phyloP scores from a whole-genome alignment of 2,113 vertebrate species.

The Sigmodon hispidus region DNA sequence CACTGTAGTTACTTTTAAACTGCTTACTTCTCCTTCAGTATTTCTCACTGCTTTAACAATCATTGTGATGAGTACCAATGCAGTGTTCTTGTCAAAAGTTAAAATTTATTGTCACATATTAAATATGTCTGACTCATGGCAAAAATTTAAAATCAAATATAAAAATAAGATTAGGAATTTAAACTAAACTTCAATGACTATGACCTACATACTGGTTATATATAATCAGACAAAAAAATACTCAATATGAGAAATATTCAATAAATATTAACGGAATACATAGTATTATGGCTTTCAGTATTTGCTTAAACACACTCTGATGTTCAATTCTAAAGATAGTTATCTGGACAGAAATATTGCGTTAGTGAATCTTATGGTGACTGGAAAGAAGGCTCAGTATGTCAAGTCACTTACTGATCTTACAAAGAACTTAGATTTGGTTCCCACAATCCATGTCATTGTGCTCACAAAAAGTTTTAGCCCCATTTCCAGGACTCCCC shows the following conservation, averaged over 20 bases:
- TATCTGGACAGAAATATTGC: not conserved
- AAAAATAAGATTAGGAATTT: not conserved
- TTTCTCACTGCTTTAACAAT: not conserved
- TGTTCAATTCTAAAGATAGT: not conserved
- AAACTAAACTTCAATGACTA: not conserved
- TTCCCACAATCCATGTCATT: not conserved
- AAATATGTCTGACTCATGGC: not conserved
- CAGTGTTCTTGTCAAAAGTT: not conserved
- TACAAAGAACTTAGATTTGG: not conserved
- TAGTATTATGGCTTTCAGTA: not conserved
- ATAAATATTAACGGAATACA: conserved; percentile 1
- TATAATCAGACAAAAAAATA: too few species aligned
- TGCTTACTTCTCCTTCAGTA: not conserved
- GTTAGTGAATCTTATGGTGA: not conserved
- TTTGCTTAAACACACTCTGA: not conserved
- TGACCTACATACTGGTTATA: not conserved
- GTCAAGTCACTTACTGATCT: not conserved
- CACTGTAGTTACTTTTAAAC: not conserved
- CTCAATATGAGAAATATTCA: not conserved
- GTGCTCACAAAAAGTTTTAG: not conserved
- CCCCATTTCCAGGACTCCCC: not conserved
- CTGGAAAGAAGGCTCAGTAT: not conserved
- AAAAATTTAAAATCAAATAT: not conserved
- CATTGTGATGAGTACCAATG: not conserved
- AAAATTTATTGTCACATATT: conserved; percentile 11